Percentiles rank a stretch among this genome's conserved stretches.
Evolutionary conservation across 1,140 invertebrate genomes (phyloP).

Genomic region (Protaetia brevitarsis): DNA sequence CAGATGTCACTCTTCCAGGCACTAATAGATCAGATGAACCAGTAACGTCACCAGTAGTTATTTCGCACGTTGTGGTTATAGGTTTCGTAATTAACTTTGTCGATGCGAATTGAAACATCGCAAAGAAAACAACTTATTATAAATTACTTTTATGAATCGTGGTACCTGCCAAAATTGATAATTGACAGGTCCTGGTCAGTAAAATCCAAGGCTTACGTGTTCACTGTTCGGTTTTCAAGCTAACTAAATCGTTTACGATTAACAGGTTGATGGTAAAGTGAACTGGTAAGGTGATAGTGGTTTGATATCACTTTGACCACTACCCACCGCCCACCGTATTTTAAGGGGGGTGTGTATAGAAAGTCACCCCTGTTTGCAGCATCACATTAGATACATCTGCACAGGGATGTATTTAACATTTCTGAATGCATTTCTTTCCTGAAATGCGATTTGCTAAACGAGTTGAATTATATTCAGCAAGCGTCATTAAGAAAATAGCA

Average conservation of each 20-base stretch:
- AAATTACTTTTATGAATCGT: background rate
- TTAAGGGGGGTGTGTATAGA: slow-evolving; percentile 23
- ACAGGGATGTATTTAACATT: slow-evolving; percentile 16
- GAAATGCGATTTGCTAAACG: too few species aligned
- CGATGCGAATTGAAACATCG: background rate
- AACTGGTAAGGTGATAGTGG: slow-evolving; percentile 10
- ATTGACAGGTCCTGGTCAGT: background rate
- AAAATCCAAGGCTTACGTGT: slow-evolving; percentile 5
- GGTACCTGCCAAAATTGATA: slow-evolving; percentile 14
- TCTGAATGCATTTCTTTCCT: too few species aligned
- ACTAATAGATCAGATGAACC: slow-evolving; percentile 40
- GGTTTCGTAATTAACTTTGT: background rate
- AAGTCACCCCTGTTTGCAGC: slow-evolving; percentile 8
- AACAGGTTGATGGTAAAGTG: slow-evolving; percentile 8
- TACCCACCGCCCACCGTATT: slow-evolving; percentile 27
- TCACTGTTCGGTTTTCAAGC: background rate
- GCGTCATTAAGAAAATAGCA: too few species aligned
- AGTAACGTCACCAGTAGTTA: slow-evolving; percentile 25
- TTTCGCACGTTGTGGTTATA: background rate
- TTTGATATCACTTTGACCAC: slow-evolving; percentile 23
- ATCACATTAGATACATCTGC: slow-evolving; percentile 19
- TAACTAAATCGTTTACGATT: slow-evolving; percentile 9
- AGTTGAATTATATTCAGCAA: too few species aligned
- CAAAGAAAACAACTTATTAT: background rate
- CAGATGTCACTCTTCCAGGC: slow-evolving; percentile 42